phyloP scores from a whole-genome alignment of 2,113 vertebrate species.

The Nesogale talazaci region DNA sequence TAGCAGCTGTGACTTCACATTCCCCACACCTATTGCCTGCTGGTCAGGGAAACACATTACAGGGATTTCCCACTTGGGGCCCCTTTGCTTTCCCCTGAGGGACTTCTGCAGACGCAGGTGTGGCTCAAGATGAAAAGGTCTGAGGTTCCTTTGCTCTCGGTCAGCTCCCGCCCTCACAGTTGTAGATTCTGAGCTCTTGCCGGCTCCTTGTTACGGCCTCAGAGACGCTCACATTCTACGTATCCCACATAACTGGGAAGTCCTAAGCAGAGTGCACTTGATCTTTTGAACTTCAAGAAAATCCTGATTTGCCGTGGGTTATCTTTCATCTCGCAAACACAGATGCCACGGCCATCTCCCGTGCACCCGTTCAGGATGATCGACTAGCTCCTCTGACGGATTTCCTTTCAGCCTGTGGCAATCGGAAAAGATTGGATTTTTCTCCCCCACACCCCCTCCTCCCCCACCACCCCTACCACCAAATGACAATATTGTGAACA shows the following conservation, averaged over 20 bases:
- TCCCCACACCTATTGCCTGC: background rate
- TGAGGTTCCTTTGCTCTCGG: background rate
- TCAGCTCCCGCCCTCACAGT: constrained; percentile 40
- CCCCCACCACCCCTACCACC: constrained; percentile 55
- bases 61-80: background rate
- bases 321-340: background rate
- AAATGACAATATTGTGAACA: constrained; percentile 84
- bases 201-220: background rate
- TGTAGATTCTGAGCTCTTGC: background rate
- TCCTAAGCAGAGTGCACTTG: background rate
- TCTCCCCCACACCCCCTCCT: constrained; percentile 45
- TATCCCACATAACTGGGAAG: background rate
- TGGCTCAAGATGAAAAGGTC: constrained; percentile 28
- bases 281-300: constrained; percentile 45
- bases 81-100: background rate
- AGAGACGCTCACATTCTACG: constrained; percentile 8
- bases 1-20: constrained; percentile 23
- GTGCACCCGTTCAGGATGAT: constrained; percentile 48
- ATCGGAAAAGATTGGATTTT: constrained; percentile 74
- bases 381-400: constrained; percentile 73
- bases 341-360: constrained; percentile 52
- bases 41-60: background rate
- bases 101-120: background rate
- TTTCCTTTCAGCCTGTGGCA: constrained; percentile 75
- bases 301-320: background rate